These are phyloP conservation scores for Lutjanus erythropterus DNA, from an alignment of 2,113 vertebrate species.

Conservation along the genomic window DNA sequence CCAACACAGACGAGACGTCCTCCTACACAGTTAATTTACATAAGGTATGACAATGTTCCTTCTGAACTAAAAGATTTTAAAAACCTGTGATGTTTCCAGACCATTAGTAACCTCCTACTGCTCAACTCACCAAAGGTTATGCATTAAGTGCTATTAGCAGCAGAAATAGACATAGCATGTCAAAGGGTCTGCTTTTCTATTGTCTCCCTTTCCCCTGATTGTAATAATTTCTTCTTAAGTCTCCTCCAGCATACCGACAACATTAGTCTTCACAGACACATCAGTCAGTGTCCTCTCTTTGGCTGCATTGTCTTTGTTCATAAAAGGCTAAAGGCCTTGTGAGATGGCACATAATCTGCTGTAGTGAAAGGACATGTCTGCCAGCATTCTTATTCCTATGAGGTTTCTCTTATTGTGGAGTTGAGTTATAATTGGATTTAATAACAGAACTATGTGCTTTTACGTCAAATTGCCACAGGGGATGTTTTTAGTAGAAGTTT, in stretches of 20 bases:
- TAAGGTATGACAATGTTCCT: background rate
- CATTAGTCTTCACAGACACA: constrained; percentile 24
- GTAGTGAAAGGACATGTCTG: constrained; percentile 39
- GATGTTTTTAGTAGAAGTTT: constrained; percentile 49
- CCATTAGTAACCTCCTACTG: background rate
- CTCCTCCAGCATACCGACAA: constrained; percentile 15
- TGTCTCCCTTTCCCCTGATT: background rate
- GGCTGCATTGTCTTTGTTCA: constrained; percentile 32
- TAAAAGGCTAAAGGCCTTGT: constrained; percentile 48
- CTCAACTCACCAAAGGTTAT: background rate
- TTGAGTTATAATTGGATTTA: constrained; percentile 64
- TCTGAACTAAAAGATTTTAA: background rate
- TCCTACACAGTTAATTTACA: constrained; percentile 17
- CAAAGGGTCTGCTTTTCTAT: background rate
- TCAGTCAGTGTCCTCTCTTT: constrained; percentile 28
- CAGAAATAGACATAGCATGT: background rate
- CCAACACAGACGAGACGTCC: background rate
- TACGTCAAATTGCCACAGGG: constrained; percentile 45
- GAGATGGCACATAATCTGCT: constrained; percentile 38
- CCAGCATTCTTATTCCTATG: constrained; percentile 33
- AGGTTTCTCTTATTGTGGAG: constrained; percentile 29
- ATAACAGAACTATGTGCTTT: constrained; percentile 65
- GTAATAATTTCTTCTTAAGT: background rate
- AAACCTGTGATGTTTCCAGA: background rate
- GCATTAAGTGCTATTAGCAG: background rate